Conservation (phyloP, 2,113 vertebrate genomes). For the Oceanodroma tethys region DNA sequence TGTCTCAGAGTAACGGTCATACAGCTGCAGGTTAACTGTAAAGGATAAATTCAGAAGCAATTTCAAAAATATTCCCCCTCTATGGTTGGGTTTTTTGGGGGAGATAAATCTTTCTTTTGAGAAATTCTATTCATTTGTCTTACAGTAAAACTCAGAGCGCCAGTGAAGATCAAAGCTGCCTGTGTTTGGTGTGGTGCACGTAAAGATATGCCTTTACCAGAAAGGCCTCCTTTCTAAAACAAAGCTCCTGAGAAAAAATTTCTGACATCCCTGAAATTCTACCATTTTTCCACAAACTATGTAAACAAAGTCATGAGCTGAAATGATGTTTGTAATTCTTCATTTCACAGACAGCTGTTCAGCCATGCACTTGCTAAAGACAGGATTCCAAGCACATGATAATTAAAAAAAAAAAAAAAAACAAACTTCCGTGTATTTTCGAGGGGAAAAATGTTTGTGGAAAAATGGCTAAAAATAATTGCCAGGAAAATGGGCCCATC, state of each 20-base stretch:
- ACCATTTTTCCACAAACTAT: slow-evolving; percentile 25
- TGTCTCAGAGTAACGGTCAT: not conserved
- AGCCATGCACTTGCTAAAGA: slow-evolving; percentile 44
- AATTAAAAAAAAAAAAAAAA: not conserved
- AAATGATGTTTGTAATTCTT: slow-evolving; percentile 35
- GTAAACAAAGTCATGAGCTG: slow-evolving; percentile 26
- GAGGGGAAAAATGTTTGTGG: not conserved
- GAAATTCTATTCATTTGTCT: not conserved
- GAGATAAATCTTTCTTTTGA: not conserved
- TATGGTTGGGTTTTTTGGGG: not conserved
- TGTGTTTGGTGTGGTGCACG: not conserved
- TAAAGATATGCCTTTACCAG: not conserved
- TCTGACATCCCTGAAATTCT: not conserved
- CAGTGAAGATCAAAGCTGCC: not conserved
- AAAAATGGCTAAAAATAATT: slow-evolving; percentile 41
- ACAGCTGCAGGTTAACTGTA: not conserved
- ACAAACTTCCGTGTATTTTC: not conserved
- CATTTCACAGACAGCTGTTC: slow-evolving; percentile 35
- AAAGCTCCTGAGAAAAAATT: not conserved
- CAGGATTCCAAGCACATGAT: slow-evolving; percentile 12
- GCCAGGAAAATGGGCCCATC: not conserved
- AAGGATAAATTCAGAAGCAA: not conserved
- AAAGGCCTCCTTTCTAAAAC: not conserved
- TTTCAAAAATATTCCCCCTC: not conserved
- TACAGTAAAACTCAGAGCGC: not conserved